Base-by-base conservation (phyloP, 23 tunicate genomes). In the Halocynthia aurantium region DNA sequence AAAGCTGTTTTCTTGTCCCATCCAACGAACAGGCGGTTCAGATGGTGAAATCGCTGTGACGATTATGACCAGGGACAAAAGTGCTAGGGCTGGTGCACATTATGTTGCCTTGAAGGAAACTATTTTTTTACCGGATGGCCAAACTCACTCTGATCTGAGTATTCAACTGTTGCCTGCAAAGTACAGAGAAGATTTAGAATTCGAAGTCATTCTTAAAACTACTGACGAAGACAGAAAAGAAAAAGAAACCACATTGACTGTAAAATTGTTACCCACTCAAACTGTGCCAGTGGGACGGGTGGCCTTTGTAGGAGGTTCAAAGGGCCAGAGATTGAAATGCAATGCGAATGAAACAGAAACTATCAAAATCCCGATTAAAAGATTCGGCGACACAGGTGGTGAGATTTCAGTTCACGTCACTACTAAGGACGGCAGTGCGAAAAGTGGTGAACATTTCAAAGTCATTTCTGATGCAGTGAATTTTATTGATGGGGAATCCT, bases 81-180 rank as follows among this genome's bases (percentile, higher is more conserved):
- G 67, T 15, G 86, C 93, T 7, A 68, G 49, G 22, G 91, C 70
- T 9, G 86, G 83, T 8, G 67, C 22, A 12, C 86, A 83, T 71
- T 88, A 68, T 57, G 76, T 10, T 6, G 61, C 76, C 8, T 19
- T 49, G 18, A 7, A 71, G 49, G 61, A 81, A 22, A 78, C 52
- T 44, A 40, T 84, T 7, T 52, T 51, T 8, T 77, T 83, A 22
- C 54, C 69, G 0, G 86, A 82, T 78, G 87, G 83, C 57, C 84
- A 82, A 77, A 75, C 64, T 62, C 44, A 31, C 44, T 31, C 44
- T 31, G 44, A 31, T 31, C 44, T 31, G 44, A 31, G 44, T 10
- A 54, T 83, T 53, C 6, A 0, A 8, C 7, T 76, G 11, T 57
- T 83, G 22, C 81, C 81, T 15, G 55, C 67, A 10, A 10, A 15